Evolutionary conservation across 1,140 invertebrate genomes (phyloP), one percentile per base, ranked within the genome.

Genomic region (Drosophila insularis): DNA sequence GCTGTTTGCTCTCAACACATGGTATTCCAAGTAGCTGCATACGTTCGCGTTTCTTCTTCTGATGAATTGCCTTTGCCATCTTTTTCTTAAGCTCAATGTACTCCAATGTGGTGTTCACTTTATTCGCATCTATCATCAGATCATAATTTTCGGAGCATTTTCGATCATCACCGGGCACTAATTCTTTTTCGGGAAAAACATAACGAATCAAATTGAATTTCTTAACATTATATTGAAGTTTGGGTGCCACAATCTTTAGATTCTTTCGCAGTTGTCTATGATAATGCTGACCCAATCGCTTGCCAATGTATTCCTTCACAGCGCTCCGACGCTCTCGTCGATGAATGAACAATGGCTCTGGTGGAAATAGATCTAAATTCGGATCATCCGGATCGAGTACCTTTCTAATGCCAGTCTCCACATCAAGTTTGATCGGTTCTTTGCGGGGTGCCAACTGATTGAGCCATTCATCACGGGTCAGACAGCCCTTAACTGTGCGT

Each of bases 191-290:
- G 27, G 74, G 79, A 43, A 78, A 91, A 2, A 87, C 84, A n/a
- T 89, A 92, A 1, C 89, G 77, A 13, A 90, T 91, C 1, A 92
- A 72, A 53, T 92, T 91, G 43, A 92, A 92, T 43, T 91, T 92
- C 17, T 69, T 79, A 0, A 91, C 82, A 6, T 79, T 72, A 23
- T 85, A 90, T 6, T 67, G 56, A 2, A 91, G 61, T 17, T 73
- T 79, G 0, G 91, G 91, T 14, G 89, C 86, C 27, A 89, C 74
- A 2, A 90, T 62, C 50, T 81, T 79, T 0, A 91, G 50, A 10
- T 90, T 90, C 66, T 90, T 91, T 13, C 81, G 82, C 7, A 87
- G 59, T n/a, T 68, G 65, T 0, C 89, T 78, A 43, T 91, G 80
- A 65, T 91, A 91, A 11, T 91, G 90, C 0, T 68, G 65, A 1